A percentile compares a stretch with the other conserved stretches of the same genome.
phyloP scores from a whole-genome alignment of 2,888 invertebrate genomes.

The Campoplex capitator region DNA sequence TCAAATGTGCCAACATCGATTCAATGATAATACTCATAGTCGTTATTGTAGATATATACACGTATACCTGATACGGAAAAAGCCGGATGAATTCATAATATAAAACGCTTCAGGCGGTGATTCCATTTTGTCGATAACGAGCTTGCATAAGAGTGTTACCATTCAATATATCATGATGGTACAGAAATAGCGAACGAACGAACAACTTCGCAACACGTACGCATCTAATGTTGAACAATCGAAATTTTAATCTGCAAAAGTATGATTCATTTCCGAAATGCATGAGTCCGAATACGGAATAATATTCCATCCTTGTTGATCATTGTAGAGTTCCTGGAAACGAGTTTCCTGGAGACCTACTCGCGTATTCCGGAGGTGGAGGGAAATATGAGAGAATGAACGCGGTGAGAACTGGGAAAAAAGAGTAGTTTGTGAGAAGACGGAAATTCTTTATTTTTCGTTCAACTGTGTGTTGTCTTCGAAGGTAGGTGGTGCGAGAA shows the following conservation, averaged over 20 bases:
- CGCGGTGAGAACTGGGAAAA: constrained; percentile 49
- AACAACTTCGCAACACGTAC: not conserved
- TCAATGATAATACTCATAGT: constrained; percentile 49
- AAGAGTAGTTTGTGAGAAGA: constrained; percentile 40
- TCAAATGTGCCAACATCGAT: constrained; percentile 61
- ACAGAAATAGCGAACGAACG: constrained; percentile 23
- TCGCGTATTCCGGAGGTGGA: constrained; percentile 44
- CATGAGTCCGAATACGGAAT: not conserved
- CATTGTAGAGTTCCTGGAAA: not conserved
- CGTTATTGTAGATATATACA: constrained; percentile 13
- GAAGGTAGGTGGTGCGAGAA: constrained; percentile 25
- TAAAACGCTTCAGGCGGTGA: constrained; percentile 45
- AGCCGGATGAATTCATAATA: constrained; percentile 48
- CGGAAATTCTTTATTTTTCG: constrained; percentile 54
- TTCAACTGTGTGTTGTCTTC: constrained; percentile 41
- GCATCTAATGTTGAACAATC: not conserved
- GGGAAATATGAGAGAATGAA: constrained; percentile 55
- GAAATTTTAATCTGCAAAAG: not conserved
- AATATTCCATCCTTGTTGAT: constrained; percentile 6
- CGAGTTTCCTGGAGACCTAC: too few species aligned
- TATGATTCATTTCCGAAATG: not conserved
- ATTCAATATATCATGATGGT: constrained; percentile 13
- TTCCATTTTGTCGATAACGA: constrained; percentile 56
- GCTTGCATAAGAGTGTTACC: constrained; percentile 8
- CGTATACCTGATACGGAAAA: constrained; percentile 24